Evolutionary conservation across 1,140 invertebrate species (phyloP).

Genomic region (Diachasma alloeum): DNA sequence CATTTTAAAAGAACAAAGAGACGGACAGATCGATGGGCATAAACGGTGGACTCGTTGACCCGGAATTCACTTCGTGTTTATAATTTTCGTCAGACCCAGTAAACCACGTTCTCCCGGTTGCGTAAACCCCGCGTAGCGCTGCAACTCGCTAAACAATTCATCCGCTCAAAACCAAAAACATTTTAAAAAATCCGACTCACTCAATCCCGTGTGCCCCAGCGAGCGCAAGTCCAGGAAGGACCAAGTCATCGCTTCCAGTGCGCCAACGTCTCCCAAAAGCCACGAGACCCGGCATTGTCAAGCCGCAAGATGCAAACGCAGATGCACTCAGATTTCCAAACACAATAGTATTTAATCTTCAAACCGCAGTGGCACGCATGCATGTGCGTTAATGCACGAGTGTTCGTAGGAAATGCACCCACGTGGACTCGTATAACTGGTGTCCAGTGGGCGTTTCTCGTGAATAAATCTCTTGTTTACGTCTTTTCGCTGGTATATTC

Average conservation of each 20-base stretch:
- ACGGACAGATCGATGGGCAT: background rate
- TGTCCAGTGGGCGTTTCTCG: too few relatives aligned
- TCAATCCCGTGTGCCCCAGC: constrained; percentile 76
- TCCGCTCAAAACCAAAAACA: background rate
- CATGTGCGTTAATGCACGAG: too few relatives aligned
- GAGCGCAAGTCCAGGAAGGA: constrained; percentile 79
- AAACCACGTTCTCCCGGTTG: background rate
- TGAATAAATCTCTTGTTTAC: too few relatives aligned
- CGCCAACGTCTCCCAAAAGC: constrained; percentile 85
- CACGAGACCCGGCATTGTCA: constrained; percentile 80
- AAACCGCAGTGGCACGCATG: too few relatives aligned
- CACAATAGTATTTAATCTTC: too few relatives aligned
- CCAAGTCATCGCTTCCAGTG: constrained; percentile 85
- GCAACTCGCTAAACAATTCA: background rate
- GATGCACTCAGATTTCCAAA: background rate
- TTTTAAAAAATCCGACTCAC: constrained; percentile 69
- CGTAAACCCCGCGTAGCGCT: too few relatives aligned
- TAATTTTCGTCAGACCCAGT: background rate
- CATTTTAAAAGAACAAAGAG: background rate
- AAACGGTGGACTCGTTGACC: background rate
- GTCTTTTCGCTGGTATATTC: background rate
- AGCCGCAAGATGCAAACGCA: background rate
- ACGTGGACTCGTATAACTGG: too few relatives aligned
- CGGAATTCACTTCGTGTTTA: background rate
- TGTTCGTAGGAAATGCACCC: background rate